phyloP scores from a whole-genome alignment of 2,113 vertebrate genomes.

The Mesembrinibis cayennensis region DNA sequence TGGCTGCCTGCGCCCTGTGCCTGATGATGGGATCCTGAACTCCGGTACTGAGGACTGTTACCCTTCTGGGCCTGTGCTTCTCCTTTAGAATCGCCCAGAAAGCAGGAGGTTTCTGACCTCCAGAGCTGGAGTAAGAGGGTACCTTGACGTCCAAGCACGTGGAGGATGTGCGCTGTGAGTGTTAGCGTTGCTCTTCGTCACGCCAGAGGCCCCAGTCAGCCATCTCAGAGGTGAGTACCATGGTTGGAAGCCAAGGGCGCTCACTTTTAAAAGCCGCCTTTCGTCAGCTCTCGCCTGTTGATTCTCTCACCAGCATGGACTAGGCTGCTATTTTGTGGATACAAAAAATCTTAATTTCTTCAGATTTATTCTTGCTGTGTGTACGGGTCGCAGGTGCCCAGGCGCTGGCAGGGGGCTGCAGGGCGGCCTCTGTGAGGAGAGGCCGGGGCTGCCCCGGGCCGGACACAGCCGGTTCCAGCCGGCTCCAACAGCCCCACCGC shows the following conservation, averaged over 20 bases:
- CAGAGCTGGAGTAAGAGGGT: background rate
- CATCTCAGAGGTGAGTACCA: background rate
- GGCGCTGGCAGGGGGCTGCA: background rate
- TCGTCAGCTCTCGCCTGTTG: background rate
- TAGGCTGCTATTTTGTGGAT: background rate
- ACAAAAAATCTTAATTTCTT: background rate
- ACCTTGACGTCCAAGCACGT: fast-evolving
- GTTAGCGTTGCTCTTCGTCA: fast-evolving
- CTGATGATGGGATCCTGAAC: background rate
- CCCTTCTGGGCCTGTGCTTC: background rate
- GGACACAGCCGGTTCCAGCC: background rate
- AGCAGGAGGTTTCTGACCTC: background rate
- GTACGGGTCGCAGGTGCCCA: fast-evolving
- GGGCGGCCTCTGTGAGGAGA: background rate
- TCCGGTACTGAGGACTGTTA: fast-evolving
- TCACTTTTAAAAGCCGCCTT: background rate
- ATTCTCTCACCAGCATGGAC: background rate
- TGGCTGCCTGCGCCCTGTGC: background rate
- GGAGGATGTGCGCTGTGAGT: fast-evolving
- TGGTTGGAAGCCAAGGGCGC: background rate
- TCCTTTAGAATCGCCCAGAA: background rate
- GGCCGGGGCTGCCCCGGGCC: background rate
- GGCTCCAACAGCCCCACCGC: background rate
- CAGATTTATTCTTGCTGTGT: background rate
- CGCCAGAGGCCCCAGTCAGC: background rate